phyloP scores from a whole-genome alignment of 1,140 invertebrate genomes.

The Drosophila cardini region DNA sequence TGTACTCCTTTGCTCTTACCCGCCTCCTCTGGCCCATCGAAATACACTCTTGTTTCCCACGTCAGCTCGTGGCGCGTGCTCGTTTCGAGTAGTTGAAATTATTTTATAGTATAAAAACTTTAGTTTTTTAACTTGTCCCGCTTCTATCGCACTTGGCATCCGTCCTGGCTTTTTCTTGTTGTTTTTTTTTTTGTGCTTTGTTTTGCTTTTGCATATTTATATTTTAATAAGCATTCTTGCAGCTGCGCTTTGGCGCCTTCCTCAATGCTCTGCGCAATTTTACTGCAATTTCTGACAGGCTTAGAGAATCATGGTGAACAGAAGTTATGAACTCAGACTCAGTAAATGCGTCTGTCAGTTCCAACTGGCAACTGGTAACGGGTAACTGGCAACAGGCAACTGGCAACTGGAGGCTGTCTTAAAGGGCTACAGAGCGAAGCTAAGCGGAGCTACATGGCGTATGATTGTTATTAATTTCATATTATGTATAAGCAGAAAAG shows the following conservation, averaged over 20 bases:
- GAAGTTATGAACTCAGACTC: slow-evolving; percentile 69
- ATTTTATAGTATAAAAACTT: slow-evolving; percentile 83
- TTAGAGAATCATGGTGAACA: slow-evolving; percentile 79
- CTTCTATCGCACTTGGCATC: slow-evolving; percentile 37
- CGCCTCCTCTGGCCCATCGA: not conserved
- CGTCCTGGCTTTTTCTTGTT: slow-evolving; percentile 41
- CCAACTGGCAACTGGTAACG: slow-evolving; percentile 63
- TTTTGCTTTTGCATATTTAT: slow-evolving; percentile 82
- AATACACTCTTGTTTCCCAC: slow-evolving; percentile 10
- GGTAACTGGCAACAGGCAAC: slow-evolving; percentile 17
- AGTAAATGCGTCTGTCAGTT: slow-evolving; percentile 74
- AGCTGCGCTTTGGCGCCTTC: slow-evolving; percentile 70
- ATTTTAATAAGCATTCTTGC: slow-evolving; percentile 82
- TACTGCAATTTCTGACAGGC: slow-evolving; percentile 81
- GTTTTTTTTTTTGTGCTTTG: slow-evolving; percentile 58
- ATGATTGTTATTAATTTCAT: slow-evolving; percentile 83
- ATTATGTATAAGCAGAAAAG: slow-evolving; percentile 69
- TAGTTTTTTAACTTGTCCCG: slow-evolving; percentile 76
- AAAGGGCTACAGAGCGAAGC: slow-evolving; percentile 18
- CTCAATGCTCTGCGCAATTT: slow-evolving; percentile 70
- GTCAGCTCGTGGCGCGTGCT: slow-evolving; percentile 63
- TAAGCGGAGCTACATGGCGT: slow-evolving; percentile 71
- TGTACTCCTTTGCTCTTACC: not conserved
- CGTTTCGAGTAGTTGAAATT: slow-evolving; percentile 80
- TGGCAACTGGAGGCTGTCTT: slow-evolving; percentile 2